Evolutionary conservation across 2,888 invertebrate species (phyloP).

Genomic region (Eutolmus rufibarbis): DNA sequence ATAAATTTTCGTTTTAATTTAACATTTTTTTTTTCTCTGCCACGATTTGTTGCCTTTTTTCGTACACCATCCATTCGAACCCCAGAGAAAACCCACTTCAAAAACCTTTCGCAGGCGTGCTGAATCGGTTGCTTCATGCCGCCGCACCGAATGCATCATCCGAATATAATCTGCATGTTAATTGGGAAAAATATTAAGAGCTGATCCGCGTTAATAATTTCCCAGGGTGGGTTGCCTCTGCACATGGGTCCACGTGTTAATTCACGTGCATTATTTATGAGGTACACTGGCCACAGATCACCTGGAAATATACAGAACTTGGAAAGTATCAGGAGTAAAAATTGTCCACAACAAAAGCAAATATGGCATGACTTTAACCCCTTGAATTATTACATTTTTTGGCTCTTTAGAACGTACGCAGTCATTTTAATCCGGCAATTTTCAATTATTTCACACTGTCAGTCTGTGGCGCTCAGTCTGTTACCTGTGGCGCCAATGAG

Average conservation of each 20-base stretch:
- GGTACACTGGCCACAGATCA: not conserved
- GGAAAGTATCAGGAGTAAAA: not conserved
- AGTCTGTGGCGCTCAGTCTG: not conserved
- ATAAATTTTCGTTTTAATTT: not conserved
- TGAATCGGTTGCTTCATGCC: not conserved
- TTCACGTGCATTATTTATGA: not conserved
- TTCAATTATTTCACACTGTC: not conserved
- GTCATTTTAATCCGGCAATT: not conserved
- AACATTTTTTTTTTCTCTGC: not conserved
- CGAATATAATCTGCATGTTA: constrained; percentile 9
- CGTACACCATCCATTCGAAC: not conserved
- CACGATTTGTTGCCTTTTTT: not conserved
- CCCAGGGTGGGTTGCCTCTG: not conserved
- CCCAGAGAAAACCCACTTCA: not conserved
- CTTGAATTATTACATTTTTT: not conserved
- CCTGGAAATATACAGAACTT: not conserved
- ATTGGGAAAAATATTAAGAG: constrained; percentile 28
- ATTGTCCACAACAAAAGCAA: not conserved
- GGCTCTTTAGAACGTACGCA: not conserved
- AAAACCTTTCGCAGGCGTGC: not conserved
- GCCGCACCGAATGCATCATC: not conserved
- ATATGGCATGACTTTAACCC: not conserved
- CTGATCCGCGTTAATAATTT: not conserved
- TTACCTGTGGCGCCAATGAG: not conserved
- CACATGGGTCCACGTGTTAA: not conserved